Evolutionary conservation across 2,797 vertebrate genomes (phyloP).

Genomic region (Phalloptychus januarius): DNA sequence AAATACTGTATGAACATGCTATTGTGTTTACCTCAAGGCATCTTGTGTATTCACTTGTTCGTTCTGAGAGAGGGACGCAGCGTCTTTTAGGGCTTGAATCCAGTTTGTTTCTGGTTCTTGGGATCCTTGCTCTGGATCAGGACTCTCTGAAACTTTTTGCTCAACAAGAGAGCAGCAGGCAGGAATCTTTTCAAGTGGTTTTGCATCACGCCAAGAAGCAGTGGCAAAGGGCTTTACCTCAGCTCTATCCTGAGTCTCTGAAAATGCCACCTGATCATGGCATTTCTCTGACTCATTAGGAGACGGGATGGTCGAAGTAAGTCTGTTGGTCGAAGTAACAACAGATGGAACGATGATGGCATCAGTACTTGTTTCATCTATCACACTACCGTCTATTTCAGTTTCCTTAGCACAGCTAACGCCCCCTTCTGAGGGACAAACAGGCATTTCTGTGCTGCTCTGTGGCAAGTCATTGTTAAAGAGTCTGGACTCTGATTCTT

Average conservation of each 20-base stretch:
- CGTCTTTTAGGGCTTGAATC: constrained; percentile 76
- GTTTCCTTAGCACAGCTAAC: constrained; percentile 5
- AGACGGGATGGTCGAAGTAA: neutral
- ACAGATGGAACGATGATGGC: constrained; percentile 11
- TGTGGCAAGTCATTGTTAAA: constrained; percentile 23
- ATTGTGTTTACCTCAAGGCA: constrained; percentile 75
- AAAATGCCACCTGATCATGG: constrained; percentile 17
- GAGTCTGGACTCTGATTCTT: constrained; percentile 25
- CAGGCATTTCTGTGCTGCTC: constrained; percentile 9
- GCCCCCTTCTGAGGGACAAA: constrained; percentile 17
- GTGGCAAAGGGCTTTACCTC: neutral
- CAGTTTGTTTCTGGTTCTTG: constrained; percentile 62
- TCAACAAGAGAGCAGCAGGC: constrained; percentile 15
- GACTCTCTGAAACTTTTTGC: constrained; percentile 30
- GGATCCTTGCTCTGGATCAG: constrained; percentile 15
- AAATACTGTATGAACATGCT: constrained; percentile 25
- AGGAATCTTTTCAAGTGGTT: constrained; percentile 19
- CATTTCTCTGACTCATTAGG: constrained; percentile 25
- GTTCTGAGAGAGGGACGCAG: constrained; percentile 58
- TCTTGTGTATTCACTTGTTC: constrained; percentile 58
- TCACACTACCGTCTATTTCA: constrained; percentile 22
- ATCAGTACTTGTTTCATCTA: constrained; percentile 10
- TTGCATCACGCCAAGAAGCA: constrained; percentile 17
- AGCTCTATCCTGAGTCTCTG: constrained; percentile 22
- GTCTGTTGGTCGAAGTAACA: constrained; percentile 7